phyloP scores from a whole-genome alignment of 2,113 vertebrate genomes.

The Tachysurus vachellii region DNA sequence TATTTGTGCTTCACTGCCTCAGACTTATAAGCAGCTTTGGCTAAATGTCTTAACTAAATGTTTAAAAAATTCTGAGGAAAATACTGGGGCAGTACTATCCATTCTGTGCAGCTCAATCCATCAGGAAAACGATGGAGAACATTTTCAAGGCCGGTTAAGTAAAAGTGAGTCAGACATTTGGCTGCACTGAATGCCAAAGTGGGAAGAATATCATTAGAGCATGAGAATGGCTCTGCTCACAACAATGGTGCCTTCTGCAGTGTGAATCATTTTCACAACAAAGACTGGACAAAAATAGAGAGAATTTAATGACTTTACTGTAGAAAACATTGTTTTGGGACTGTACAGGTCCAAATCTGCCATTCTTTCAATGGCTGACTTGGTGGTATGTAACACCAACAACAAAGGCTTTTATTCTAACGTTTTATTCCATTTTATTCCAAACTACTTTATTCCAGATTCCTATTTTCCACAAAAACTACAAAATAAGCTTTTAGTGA shows the following conservation, averaged over 20 bases:
- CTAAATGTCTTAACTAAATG: not conserved
- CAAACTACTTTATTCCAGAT: not conserved
- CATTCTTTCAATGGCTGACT: not conserved
- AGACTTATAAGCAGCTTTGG: not conserved
- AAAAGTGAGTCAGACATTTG: conserved; percentile 27
- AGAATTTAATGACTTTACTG: conserved; percentile 19
- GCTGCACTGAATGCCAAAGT: conserved; percentile 17
- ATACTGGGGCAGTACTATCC: not conserved
- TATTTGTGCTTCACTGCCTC: not conserved
- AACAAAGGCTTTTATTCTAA: not conserved
- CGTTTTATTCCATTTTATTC: not conserved
- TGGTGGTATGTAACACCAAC: not conserved
- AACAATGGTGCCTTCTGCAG: conserved; percentile 37
- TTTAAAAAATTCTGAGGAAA: not conserved
- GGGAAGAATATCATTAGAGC: conserved; percentile 23
- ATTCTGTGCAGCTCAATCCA: not conserved
- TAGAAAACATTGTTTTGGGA: not conserved
- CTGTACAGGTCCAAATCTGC: not conserved
- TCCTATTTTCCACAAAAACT: not conserved
- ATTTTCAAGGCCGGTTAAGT: conserved; percentile 17
- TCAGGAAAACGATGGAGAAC: not conserved
- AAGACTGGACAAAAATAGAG: conserved; percentile 32
- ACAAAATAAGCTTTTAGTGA: not conserved
- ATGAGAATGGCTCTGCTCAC: conserved; percentile 25
- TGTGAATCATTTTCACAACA: conserved; percentile 35